These are phyloP conservation scores for Todiramphus chloris DNA, from an alignment of 2,113 vertebrate species.

Conservation along the genomic window DNA sequence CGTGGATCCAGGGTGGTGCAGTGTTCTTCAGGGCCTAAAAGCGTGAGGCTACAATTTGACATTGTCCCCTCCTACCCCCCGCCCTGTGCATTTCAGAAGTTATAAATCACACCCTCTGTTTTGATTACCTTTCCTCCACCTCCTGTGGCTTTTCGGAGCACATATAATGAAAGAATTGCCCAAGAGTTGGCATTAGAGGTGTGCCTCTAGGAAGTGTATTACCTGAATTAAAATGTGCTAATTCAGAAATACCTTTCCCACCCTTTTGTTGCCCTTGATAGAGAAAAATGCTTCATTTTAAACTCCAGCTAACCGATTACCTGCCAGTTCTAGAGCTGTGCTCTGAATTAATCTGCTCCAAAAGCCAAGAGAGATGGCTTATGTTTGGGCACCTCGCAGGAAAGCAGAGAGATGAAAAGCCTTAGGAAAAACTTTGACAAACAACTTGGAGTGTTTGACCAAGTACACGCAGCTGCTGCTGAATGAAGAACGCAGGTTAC, in stretches of 20 bases:
- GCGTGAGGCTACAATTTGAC: neutral
- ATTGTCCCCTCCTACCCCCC: neutral
- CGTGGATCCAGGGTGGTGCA: neutral
- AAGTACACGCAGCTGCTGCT: slow-evolving; percentile 49
- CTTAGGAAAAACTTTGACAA: slow-evolving; percentile 39
- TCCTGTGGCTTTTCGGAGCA: neutral
- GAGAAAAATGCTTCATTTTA: neutral
- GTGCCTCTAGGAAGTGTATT: neutral
- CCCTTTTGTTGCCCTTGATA: neutral
- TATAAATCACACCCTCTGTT: neutral
- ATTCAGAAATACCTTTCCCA: slow-evolving; percentile 1
- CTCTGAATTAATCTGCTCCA: slow-evolving; percentile 38
- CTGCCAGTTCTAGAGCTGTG: slow-evolving; percentile 6
- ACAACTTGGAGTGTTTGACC: slow-evolving; percentile 31
- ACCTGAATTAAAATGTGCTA: neutral
- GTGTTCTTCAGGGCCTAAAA: neutral
- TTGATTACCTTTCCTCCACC: neutral
- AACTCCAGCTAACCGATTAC: slow-evolving; percentile 13
- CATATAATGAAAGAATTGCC: neutral
- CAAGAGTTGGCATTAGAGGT: neutral
- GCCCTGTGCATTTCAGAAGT: neutral
- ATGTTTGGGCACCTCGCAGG: slow-evolving; percentile 17
- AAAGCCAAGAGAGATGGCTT: slow-evolving; percentile 14
- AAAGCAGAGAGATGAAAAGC: slow-evolving; percentile 46
- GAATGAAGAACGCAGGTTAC: neutral